Evolutionary conservation across 2,113 vertebrate species (phyloP), one percentile per base, ranked within the genome.

Genomic region (Meriones unguiculatus): DNA sequence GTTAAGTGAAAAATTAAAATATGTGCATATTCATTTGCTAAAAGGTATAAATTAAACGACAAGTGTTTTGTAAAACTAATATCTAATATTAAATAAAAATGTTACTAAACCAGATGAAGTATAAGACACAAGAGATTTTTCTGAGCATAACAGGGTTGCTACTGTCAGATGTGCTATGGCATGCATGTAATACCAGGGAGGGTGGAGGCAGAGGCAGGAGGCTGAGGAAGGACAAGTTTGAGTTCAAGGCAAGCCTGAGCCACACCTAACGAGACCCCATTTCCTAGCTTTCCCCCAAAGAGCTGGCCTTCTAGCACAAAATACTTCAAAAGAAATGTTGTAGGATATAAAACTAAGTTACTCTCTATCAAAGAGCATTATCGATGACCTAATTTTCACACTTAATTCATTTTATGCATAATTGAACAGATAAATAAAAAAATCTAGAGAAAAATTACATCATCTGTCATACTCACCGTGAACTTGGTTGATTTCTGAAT

Each of bases 401-500:
- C 69, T 95, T 75, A 90, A 65, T 41, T 89, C 20, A 97, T 15
- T 59, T 57, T 87, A 69, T 11, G 93, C 1, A 80, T 14, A 87
- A 80, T n/a, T 84, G 52, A 96, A 90, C 1, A 28, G 65, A 93
- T 12, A 96, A 96, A 94, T 38, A 41, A 92, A 91, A 92, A 80
- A 54, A 62, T 52, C 24, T 72, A 97, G 96, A 64, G 9, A 97
- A 87, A 59, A 97, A 81, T 95, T 90, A 54, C 9, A 94, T 87
- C 97, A 92, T 94, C 0, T 75, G 35, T 95, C 77, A 70, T 96
- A 99, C 99, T 99, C 97, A 99, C 99, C 99, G 86, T 99, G 99
- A 92, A 99, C 99, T 99, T 99, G 99, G 99, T 99, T 99, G 98
- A 99, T 99, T 99, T 99, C 99, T 5, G 99, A 99, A 99, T 99